Conservation (phyloP, 2,797 vertebrate genomes). For the Discoglossus pictus region DNA sequence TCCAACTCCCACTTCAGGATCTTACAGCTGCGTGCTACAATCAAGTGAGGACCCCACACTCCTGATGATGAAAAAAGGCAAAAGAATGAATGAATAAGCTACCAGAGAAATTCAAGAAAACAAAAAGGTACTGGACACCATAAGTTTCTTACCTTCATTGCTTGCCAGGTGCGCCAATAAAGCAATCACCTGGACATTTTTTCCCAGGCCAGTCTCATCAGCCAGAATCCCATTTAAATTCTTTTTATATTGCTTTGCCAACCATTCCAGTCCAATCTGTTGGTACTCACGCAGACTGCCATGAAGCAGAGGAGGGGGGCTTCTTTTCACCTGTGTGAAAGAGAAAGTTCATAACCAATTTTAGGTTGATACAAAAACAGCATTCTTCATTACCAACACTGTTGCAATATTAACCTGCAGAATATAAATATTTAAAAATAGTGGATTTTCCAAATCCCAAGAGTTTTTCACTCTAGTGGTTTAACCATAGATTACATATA, state of each 20-base stretch:
- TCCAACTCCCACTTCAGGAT: slow-evolving; percentile 95
- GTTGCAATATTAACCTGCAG: too few species aligned
- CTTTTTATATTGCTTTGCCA: slow-evolving; percentile 84
- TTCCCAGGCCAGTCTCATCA: slow-evolving; percentile 90
- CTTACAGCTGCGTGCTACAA: slow-evolving; percentile 90
- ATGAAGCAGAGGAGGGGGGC: slow-evolving; percentile 77
- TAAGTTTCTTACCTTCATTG: slow-evolving; percentile 76
- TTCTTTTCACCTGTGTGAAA: slow-evolving; percentile 63
- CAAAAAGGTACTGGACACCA: too few species aligned
- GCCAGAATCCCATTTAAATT: slow-evolving; percentile 90
- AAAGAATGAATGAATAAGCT: not conserved
- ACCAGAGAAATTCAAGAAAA: too few species aligned
- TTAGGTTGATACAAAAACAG: too few species aligned
- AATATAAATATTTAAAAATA: too few species aligned
- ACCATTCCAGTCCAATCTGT: slow-evolving; percentile 89
- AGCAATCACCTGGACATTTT: slow-evolving; percentile 85
- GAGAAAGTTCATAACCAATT: not conserved
- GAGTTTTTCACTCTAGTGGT: too few species aligned
- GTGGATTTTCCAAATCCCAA: too few species aligned
- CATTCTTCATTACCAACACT: too few species aligned
- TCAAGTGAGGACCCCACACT: slow-evolving; percentile 96
- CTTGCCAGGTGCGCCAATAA: slow-evolving; percentile 85
- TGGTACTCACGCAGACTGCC: slow-evolving; percentile 89
- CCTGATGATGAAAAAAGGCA: slow-evolving; percentile 67
- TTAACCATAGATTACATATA: too few species aligned